Conservation (phyloP, 2,797 vertebrate genomes). For the Acrossocheilus fasciatus region DNA sequence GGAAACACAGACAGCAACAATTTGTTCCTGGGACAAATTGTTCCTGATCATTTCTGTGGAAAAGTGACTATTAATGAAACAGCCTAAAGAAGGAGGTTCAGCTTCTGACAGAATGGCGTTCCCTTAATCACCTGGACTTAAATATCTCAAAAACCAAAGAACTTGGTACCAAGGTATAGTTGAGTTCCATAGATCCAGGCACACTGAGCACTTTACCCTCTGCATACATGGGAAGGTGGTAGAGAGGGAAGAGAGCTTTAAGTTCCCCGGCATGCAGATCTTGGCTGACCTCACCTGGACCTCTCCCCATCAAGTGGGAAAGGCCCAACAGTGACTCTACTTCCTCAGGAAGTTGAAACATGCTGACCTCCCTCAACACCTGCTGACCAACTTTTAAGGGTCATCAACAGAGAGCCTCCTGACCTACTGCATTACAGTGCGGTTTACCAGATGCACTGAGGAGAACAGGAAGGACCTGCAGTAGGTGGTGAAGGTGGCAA, state of each 20-base stretch:
- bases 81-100: too few relatives aligned
- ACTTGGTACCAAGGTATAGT: too few relatives aligned
- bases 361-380: not conserved
- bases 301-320: not conserved
- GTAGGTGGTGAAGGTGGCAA: not conserved
- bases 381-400: not conserved
- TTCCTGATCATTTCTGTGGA: too few relatives aligned
- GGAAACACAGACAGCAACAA: too few relatives aligned
- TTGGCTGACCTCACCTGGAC: not conserved
- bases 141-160: not conserved
- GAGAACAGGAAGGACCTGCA: not conserved
- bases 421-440: not conserved
- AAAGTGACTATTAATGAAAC: too few relatives aligned
- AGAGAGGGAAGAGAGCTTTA: not conserved
- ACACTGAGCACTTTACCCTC: not conserved
- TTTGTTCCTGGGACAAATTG: too few relatives aligned
- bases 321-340: not conserved
- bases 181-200: too few relatives aligned
- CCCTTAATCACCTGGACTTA: not conserved
- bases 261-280: not conserved
- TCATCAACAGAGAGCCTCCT: not conserved
- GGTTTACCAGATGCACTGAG: not conserved
- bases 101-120: not conserved
- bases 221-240: not conserved
- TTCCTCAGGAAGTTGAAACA: conserved; percentile 12